phyloP scores from a whole-genome alignment of 2,113 vertebrate genomes.

The Hymenochirus boettgeri region DNA sequence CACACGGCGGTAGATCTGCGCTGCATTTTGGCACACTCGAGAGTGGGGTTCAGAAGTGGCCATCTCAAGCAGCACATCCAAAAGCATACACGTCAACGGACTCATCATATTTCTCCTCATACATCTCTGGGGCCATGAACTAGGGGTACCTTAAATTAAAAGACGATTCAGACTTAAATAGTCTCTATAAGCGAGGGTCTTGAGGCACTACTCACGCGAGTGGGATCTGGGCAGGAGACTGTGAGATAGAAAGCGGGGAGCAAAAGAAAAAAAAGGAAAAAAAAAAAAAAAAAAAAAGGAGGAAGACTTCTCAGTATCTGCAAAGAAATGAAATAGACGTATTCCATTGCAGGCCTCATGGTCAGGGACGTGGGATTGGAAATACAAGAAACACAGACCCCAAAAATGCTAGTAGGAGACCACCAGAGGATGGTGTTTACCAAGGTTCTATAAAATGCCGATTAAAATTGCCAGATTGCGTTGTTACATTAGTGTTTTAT shows the following conservation, averaged over 20 bases:
- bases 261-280: conserved; percentile 57
- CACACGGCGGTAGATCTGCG: conserved; percentile 97
- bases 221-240: conserved; percentile 61
- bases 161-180: conserved; percentile 86
- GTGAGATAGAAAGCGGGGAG: conserved; percentile 54
- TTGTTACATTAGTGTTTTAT: too few species aligned
- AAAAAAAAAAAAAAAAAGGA: conserved; percentile 71
- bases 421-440: too few species aligned
- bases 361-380: conserved; percentile 9
- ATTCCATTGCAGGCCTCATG: conserved; percentile 80
- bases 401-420: too few species aligned
- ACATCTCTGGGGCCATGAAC: conserved; percentile 99
- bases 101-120: conserved; percentile 98
- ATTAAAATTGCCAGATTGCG: too few species aligned
- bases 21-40: conserved; percentile 97
- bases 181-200: conserved; percentile 77
- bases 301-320: conserved; percentile 77
- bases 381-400: too few species aligned
- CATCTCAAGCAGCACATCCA: conserved; percentile 99
- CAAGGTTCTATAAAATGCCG: too few species aligned
- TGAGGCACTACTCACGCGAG: conserved; percentile 69
- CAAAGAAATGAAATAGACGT: conserved; percentile 63
- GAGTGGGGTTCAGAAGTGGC: conserved; percentile 97
- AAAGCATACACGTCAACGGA: conserved; percentile 98
- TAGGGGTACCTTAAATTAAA: conserved; percentile 93